These are phyloP conservation scores for Drosophila rufa DNA, from an alignment of 1,140 invertebrate species.

Conservation along the genomic window DNA sequence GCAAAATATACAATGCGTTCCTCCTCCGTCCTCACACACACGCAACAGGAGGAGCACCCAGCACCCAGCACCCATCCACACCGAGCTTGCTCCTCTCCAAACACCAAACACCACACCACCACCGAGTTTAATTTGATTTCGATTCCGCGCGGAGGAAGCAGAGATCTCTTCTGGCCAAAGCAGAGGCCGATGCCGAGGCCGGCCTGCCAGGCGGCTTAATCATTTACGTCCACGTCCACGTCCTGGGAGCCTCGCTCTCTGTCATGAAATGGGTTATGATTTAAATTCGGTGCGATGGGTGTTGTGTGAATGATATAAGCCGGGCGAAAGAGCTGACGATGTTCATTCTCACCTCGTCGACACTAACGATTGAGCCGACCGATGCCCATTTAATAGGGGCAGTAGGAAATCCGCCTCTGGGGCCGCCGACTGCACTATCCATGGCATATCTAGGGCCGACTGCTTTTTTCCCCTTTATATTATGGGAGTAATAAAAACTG, in stretches of 20 bases:
- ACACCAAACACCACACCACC: conserved; percentile 63
- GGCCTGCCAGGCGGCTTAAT: conserved; percentile 51
- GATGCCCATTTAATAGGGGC: conserved; percentile 46
- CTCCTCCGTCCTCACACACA: conserved; percentile 68
- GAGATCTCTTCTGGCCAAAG: conserved; percentile 17
- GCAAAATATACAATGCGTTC: conserved; percentile 82
- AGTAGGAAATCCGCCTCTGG: conserved; percentile 50
- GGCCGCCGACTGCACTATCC: conserved; percentile 32
- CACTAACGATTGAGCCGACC: conserved; percentile 66
- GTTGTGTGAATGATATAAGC: conserved; percentile 62
- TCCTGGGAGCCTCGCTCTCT: background rate
- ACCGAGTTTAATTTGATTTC: conserved; percentile 79
- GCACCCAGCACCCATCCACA: conserved; percentile 7
- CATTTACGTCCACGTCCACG: conserved; percentile 46
- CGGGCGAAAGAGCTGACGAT: conserved; percentile 66
- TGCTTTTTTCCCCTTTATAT: conserved; percentile 13
- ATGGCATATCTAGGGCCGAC: conserved; percentile 8
- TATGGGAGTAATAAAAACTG: conserved; percentile 19
- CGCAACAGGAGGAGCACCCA: conserved; percentile 56
- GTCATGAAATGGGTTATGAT: conserved; percentile 30
- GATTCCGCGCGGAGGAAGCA: conserved; percentile 67
- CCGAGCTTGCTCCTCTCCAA: conserved; percentile 6
- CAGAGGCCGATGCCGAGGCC: conserved; percentile 6
- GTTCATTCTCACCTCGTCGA: conserved; percentile 79
- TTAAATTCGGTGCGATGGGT: conserved; percentile 38